These are phyloP conservation scores for Pygoscelis antarcticus DNA, from an alignment of 2,113 vertebrate genomes.

Conservation along the genomic window DNA sequence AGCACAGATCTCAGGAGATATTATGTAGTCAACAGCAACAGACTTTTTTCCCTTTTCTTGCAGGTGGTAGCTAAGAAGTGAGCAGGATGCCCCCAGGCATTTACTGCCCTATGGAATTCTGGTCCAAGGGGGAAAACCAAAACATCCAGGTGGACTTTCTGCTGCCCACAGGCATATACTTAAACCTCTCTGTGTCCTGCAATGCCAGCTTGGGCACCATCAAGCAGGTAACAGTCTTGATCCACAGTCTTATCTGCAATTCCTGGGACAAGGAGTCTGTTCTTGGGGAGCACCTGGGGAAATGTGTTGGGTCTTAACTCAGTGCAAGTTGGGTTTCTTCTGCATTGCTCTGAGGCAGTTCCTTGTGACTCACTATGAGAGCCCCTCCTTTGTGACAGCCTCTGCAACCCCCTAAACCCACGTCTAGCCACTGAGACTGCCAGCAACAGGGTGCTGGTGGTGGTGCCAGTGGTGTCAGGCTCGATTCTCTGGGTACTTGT, in stretches of 20 bases:
- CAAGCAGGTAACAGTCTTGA: conserved; percentile 82
- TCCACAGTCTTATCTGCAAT: background rate
- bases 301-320: background rate
- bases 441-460: background rate
- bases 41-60: conserved; percentile 55
- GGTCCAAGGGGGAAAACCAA: conserved; percentile 88
- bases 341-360: background rate
- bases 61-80: conserved; percentile 79
- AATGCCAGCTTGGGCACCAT: conserved; percentile 90
- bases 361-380: background rate
- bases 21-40: background rate
- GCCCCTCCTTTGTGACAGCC: background rate
- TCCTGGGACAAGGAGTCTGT: background rate
- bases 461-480: background rate
- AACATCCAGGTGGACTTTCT: conserved; percentile 90
- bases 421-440: background rate
- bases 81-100: conserved; percentile 93
- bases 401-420: background rate
- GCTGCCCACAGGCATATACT: conserved; percentile 93
- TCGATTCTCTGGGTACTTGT: background rate
- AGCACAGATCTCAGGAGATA: background rate
- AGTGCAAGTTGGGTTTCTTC: background rate
- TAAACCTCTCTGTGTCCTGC: conserved; percentile 87
- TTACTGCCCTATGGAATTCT: conserved; percentile 91
- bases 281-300: background rate